Evolutionary conservation across 2,113 vertebrate species (phyloP).

Genomic region (Caranx melampygus): DNA sequence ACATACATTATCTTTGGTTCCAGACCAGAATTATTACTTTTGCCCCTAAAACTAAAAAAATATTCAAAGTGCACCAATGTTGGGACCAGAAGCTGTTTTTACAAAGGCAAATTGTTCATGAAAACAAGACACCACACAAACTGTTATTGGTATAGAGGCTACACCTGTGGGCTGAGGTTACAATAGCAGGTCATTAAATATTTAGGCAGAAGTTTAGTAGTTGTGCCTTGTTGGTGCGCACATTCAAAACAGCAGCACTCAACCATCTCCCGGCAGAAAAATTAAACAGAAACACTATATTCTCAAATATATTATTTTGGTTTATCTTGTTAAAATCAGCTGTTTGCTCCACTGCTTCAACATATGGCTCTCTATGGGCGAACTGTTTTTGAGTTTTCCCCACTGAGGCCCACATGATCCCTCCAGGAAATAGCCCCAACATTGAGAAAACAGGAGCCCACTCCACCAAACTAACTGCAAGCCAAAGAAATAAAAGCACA

Average conservation of each 20-base stretch:
- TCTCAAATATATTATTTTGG: neutral
- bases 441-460: too few relatives aligned
- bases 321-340: neutral
- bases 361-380: neutral
- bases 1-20: conserved; percentile 3
- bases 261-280: neutral
- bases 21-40: neutral
- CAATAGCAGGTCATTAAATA: conserved; percentile 48
- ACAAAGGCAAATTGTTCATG: conserved; percentile 2
- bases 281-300: neutral
- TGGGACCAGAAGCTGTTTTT: neutral
- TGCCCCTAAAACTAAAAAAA: neutral
- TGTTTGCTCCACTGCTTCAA: conserved; percentile 5
- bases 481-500: neutral
- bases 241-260: conserved; percentile 15
- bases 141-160: conserved; percentile 10
- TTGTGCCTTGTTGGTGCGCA: neutral
- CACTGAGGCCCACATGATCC: neutral
- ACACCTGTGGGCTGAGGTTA: conserved; percentile 47
- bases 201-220: conserved; percentile 61
- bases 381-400: neutral
- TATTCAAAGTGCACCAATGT: neutral
- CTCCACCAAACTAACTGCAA: neutral
- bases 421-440: too few relatives aligned
- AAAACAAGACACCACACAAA: conserved; percentile 25